phyloP scores from a whole-genome alignment of 1,140 invertebrate genomes.

The Frieseomelitta varia region DNA sequence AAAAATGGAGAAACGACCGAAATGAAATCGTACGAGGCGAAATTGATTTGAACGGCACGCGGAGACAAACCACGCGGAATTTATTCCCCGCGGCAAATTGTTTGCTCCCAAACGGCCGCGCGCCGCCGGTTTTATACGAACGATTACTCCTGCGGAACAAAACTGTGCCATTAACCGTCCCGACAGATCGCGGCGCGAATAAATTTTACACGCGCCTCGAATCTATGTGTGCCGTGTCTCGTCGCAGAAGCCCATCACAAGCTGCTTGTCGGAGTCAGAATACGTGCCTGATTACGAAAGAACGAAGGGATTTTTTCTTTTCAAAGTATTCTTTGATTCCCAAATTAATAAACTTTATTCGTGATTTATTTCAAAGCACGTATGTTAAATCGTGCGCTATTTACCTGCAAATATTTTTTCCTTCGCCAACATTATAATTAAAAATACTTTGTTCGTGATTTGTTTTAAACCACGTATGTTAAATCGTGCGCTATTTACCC shows the following conservation, averaged over 20 bases:
- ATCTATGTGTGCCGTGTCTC: no score
- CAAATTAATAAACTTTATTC: no score
- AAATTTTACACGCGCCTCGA: constrained; percentile 1
- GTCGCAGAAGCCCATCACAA: background rate
- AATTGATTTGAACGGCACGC: constrained; percentile 15
- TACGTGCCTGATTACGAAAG: background rate
- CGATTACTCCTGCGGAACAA: constrained; percentile 26
- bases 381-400: no score
- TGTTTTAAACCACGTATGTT: no score
- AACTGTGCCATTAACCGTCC: constrained; percentile 9
- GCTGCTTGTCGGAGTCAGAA: background rate
- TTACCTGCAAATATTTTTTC: no score
- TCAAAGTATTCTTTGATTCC: no score
- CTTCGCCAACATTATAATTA: no score
- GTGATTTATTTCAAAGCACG: no score
- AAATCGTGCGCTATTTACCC: no score
- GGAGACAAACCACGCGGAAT: background rate
- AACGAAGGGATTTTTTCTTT: no score
- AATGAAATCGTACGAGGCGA: background rate
- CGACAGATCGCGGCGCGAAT: background rate
- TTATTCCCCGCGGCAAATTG: background rate
- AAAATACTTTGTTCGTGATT: no score
- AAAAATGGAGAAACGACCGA: background rate
- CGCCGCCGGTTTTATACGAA: background rate
- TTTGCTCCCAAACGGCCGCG: background rate